Evolutionary conservation across 2,797 vertebrate species (phyloP), one percentile per base, ranked within the genome.

Genomic region (Schizopygopsis pylzovi): DNA sequence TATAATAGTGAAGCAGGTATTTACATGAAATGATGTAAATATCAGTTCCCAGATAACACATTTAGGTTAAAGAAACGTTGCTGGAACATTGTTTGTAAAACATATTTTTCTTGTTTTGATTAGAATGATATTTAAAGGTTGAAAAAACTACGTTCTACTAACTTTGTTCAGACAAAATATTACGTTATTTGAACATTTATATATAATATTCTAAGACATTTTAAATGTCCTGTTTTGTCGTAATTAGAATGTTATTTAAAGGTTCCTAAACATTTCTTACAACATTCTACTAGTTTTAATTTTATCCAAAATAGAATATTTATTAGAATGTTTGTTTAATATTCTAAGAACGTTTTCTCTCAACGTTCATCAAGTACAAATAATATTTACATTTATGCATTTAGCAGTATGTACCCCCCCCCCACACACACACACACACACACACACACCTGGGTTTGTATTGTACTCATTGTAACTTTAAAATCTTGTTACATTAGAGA

Each of bases 341-440:
- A 13, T 61, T 61, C 22, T n/a, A n/a, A 54, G 52, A 20, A 54
- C 54, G 3, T 12, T 61, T 61, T n/a, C 10, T 61, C n/a, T 61
- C n/a, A 61, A 52, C 49, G 15, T 13, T 13, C 47, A 4, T 47
- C 12, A 47, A 47, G 47, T 13, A 47, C 47, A 47, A 47, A 33
- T 33, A 33, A 33, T 33, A 33, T 33, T 33, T 33, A 33, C 33
- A 33, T 33, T 33, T 33, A 33, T 33, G 33, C 33, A 33, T 33
- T 33, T 33, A 33, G 33, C 33, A 33, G 63, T 90, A 77, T 94
- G 91, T 25, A 28, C 45, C 1, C 33, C 15, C n/a, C 47, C 37
- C 28, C 25, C 5, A 1, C n/a, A 49, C 52, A 7, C 28, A 28
- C 28, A 28, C 25, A 28, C 25, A 28, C 25, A 28, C 28, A 28